A percentile compares a stretch with the other conserved stretches of the same genome.
phyloP scores from a whole-genome alignment of 2,113 vertebrate genomes.

The Vidua chalybeata region DNA sequence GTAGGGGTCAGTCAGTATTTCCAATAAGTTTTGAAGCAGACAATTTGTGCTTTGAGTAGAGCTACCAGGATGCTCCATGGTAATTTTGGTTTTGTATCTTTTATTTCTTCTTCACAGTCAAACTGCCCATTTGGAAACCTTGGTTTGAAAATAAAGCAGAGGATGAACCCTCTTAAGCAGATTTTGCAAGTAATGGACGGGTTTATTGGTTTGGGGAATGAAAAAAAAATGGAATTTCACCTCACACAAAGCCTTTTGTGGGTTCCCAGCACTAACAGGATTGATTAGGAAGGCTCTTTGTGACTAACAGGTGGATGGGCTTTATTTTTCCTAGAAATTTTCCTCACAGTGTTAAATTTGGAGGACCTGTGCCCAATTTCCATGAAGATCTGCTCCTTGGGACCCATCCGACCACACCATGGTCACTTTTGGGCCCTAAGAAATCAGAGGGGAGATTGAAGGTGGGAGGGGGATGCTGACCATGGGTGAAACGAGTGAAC shows the following conservation, averaged over 20 bases:
- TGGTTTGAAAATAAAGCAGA: neutral
- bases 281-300: neutral
- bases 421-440: neutral
- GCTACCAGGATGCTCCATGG: neutral
- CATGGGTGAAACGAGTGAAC: neutral
- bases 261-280: neutral
- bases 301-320: neutral
- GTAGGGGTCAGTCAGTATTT: neutral
- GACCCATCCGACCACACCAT: fast-evolving
- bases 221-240: neutral
- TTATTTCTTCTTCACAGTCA: neutral
- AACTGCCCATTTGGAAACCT: neutral
- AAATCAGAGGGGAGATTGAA: neutral
- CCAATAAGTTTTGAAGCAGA: neutral
- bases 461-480: neutral
- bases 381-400: neutral
- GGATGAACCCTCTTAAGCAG: neutral
- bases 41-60: neutral
- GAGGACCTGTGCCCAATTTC: neutral
- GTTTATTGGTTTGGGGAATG: neutral
- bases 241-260: neutral
- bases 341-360: neutral
- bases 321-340: neutral
- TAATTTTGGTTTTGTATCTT: neutral
- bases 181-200: neutral